A percentile compares a stretch with the other conserved stretches of the same genome.
Conservation (phyloP, 2,797 vertebrate species). For the Manis javanica region DNA sequence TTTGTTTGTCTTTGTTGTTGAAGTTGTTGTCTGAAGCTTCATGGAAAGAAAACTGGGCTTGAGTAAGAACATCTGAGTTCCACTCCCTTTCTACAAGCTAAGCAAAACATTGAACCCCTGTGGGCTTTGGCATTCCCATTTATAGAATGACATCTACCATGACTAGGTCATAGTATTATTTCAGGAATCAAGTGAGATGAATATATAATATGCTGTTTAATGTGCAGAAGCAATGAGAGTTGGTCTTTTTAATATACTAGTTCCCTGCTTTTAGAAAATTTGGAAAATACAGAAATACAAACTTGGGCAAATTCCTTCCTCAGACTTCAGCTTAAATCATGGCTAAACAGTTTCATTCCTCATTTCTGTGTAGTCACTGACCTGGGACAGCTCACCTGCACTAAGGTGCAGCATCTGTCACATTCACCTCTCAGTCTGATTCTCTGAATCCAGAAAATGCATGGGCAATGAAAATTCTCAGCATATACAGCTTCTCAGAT, state of each 20-base stretch:
- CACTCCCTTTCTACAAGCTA: slow-evolving; percentile 17
- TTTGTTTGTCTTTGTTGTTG: not conserved
- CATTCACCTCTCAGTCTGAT: not conserved
- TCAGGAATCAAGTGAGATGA: slow-evolving; percentile 18
- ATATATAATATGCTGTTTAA: slow-evolving; percentile 24
- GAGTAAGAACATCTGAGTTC: not conserved
- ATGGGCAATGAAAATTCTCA: not conserved
- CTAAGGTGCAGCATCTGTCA: not conserved
- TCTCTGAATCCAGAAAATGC: slow-evolving; percentile 32
- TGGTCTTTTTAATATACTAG: not conserved
- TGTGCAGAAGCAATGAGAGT: not conserved
- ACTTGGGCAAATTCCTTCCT: not conserved
- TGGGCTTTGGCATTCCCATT: not conserved
- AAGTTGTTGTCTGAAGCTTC: not conserved
- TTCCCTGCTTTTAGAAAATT: slow-evolving; percentile 6
- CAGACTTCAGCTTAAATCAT: not conserved
- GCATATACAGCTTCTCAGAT: not conserved
- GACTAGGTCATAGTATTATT: slow-evolving; percentile 17
- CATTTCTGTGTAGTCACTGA: not conserved
- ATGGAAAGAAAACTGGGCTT: not conserved
- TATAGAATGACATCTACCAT: not conserved
- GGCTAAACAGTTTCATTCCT: not conserved
- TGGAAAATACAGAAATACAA: slow-evolving; percentile 4
- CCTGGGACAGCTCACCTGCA: not conserved
- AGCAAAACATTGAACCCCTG: not conserved